A percentile compares a stretch with the other conserved stretches of the same genome.
These are phyloP conservation scores for Mamestra brassicae DNA, from an alignment of 2,888 invertebrate species.

Conservation along the genomic window DNA sequence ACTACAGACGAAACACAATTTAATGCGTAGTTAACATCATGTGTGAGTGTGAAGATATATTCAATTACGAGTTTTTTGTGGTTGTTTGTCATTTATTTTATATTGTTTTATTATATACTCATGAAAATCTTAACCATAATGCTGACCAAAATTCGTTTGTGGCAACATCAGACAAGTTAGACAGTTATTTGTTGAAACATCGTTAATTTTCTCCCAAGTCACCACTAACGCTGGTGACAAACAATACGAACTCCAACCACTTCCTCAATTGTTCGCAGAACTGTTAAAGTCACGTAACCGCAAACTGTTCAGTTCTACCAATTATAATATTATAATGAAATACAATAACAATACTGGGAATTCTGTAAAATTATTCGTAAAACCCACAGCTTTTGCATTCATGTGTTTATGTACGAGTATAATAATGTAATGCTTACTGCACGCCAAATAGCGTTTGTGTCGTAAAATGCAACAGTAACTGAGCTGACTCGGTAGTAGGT, in stretches of 20 bases:
- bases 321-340: conserved; percentile 47
- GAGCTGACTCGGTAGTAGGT: not conserved
- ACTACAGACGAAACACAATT: too few relatives aligned
- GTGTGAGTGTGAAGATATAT: too few relatives aligned
- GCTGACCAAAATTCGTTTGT: not conserved
- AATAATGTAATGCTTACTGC: not conserved
- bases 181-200: conserved; percentile 14
- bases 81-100: too few relatives aligned
- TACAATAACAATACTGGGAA: conserved; percentile 48
- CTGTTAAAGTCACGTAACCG: conserved; percentile 68
- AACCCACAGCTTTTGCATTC: conserved; percentile 41
- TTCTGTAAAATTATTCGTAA: conserved; percentile 45
- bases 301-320: conserved; percentile 37
- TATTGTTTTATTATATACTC: not conserved
- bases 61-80: too few relatives aligned
- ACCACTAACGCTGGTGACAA: conserved; percentile 63
- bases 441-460: not conserved
- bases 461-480: not conserved
- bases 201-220: conserved; percentile 51
- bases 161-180: not conserved
- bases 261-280: conserved; percentile 80
- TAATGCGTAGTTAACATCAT: too few relatives aligned
- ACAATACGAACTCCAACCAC: conserved; percentile 69
- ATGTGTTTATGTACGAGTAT: not conserved
- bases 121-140: not conserved